Conservation (phyloP, 2,888 invertebrate species). For the Drosophila dives region DNA sequence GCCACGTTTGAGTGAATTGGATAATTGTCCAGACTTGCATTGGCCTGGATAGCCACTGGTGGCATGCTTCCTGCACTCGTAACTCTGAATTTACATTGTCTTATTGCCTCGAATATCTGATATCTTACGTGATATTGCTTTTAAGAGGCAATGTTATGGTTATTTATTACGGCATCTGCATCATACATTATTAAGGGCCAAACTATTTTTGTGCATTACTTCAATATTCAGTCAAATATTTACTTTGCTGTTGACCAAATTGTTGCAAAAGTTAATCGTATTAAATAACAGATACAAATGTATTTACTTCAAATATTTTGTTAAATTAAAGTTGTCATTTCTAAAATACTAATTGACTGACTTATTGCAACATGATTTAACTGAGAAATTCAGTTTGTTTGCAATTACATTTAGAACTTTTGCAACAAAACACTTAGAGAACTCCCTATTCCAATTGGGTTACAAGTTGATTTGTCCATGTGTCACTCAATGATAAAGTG, state of each 20-base stretch:
- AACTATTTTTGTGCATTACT: slow-evolving; percentile 67
- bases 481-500: background rate
- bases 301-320: slow-evolving; percentile 24
- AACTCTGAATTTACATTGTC: slow-evolving; percentile 10
- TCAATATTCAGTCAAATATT: background rate
- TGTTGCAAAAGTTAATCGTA: slow-evolving; percentile 5
- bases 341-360: slow-evolving; percentile 26
- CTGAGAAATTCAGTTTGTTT: slow-evolving; percentile 3
- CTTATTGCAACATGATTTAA: slow-evolving; percentile 4
- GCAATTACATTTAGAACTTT: background rate
- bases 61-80: slow-evolving; percentile 17
- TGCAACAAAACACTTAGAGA: background rate
- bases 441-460: background rate
- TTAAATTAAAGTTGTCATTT: slow-evolving; percentile 43
- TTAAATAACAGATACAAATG: slow-evolving; percentile 8
- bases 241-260: background rate
- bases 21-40: slow-evolving; percentile 65
- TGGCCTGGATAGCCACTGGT: slow-evolving; percentile 25
- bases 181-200: slow-evolving; percentile 11
- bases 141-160: slow-evolving; percentile 42
- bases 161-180: slow-evolving; percentile 20
- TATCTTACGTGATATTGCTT: slow-evolving; percentile 53
- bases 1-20: slow-evolving; percentile 72
- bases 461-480: background rate
- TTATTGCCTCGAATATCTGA: slow-evolving; percentile 9